Evolutionary conservation across 2,888 invertebrate species (phyloP), one percentile per base, ranked within the genome.

Genomic region (Plebejus melissa): DNA sequence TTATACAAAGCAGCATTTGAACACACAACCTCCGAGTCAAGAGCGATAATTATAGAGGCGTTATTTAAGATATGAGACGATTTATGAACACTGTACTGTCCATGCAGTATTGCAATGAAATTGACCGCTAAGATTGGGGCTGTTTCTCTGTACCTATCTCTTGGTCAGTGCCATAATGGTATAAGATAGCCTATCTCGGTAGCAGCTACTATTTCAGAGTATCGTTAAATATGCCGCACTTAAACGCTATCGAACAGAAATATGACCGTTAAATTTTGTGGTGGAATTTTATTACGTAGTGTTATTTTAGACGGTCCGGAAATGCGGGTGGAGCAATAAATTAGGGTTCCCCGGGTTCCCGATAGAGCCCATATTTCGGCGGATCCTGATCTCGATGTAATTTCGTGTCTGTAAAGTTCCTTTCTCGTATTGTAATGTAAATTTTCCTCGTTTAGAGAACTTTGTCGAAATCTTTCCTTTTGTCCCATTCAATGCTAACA

Each of bases 361-460:
- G 81, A 83, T 84, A 81, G 82, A 78, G 82, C 82, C 83, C 82
- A 83, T 85, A 86, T 84, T 84, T 84, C 80, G 80, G 80, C 80
- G 79, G 79, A 82, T 79, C 80, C 81, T 76, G 80, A 72, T 81
- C 82, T 58, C 82, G 81, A 83, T 85, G 85, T 86, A 87, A 88
- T 88, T 88, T 87, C 83, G 85, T 85, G 84, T 86, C 83, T 84
- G 84, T 83, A 81, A 85, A 84, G 82, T 82, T 85, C 82, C 83
- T 80, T 86, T 86, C 85, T 84, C 87, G 85, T 81, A 87, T 88
- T 87, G 87, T 86, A 85, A 88, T 88, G 88, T 87, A 89, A 88
- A 88, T 89, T 89, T 86, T 83, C 83, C 83, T 85, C 84, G 83
- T 84, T 84, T 83, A 82, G 79, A 82, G 82, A 86, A 85, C 83